A percentile compares a stretch with the other conserved stretches of the same genome.
phyloP scores from a whole-genome alignment of 2,797 vertebrate species.

The Muscicapa comitata region DNA sequence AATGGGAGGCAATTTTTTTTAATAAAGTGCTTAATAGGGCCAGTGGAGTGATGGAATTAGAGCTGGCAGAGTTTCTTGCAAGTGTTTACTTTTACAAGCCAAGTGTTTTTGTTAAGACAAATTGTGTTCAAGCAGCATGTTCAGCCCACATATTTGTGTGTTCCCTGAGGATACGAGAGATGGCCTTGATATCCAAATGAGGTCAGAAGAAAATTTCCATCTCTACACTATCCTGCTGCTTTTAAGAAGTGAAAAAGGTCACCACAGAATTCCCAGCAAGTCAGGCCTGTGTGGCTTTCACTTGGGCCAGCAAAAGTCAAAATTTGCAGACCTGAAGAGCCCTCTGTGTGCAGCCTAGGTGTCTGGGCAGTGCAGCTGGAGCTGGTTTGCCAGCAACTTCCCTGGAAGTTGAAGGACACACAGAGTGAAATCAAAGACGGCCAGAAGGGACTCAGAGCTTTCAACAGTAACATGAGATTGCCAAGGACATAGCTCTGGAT shows the following conservation, averaged over 20 bases:
- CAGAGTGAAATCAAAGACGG: not conserved
- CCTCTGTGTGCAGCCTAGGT: not conserved
- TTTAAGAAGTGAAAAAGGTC: not conserved
- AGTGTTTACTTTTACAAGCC: not conserved
- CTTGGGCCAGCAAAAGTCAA: not conserved
- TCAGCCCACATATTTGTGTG: not conserved
- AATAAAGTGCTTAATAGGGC: not conserved
- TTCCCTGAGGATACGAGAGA: not conserved
- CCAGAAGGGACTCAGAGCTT: not conserved
- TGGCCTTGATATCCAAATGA: constrained; percentile 33
- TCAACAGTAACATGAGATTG: not conserved
- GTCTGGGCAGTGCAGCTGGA: not conserved
- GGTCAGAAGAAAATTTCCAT: constrained; percentile 4
- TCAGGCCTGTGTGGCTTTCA: not conserved
- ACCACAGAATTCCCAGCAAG: not conserved
- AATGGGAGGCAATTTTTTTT: not conserved
- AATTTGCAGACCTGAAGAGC: not conserved
- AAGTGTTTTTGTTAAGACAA: not conserved
- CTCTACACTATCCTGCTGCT: not conserved
- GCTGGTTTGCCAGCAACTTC: not conserved
- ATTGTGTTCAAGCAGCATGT: not conserved
- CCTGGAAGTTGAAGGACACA: not conserved
- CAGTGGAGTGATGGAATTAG: not conserved
- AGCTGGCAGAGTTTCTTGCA: not conserved
- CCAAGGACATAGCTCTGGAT: constrained; percentile 18